Base-by-base conservation (phyloP, 2,797 vertebrate species). In the Falco peregrinus region DNA sequence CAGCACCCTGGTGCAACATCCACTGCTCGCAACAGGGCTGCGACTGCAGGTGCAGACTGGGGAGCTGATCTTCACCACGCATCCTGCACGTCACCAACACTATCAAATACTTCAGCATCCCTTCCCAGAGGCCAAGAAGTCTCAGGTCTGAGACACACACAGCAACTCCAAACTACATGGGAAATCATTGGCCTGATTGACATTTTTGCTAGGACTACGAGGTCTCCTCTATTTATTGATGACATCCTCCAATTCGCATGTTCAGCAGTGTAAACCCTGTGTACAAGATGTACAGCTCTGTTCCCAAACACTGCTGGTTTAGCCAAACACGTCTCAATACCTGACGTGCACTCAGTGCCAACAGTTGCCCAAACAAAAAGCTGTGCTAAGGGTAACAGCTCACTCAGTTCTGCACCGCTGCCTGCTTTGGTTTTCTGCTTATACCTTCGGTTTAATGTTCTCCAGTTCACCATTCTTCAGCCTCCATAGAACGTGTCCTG, bases 401-500 rank as follows among this genome's bases (percentile, higher is more conserved):
- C 51, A 1, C 50, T 16, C 13, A 2, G 59, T 2, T 53, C 65
- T 26, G 29, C 41, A 8, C n/a, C 18, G 4, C 25, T 71, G 51
- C 31, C n/a, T 5, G 29, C 9, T 14, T 43, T 3, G 53, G 6
- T 25, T 35, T 28, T 53, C 56, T 25, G 56, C 68, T 88, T 37
- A 0, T 96, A 99, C 99, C 98, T 99, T 99, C 84, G 99, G 99
- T 63, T 98, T 98, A 96, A 99, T 99, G 97, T 99, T 99, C 89
- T 99, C 98, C 96, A 99, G 98, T 96, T 99, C 99, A 67, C 99
- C 99, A 3, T 99, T 99, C 98, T 99, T 99, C 95, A 99, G 98
- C 88, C 99, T 99, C 99, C 99, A 99, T 53, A 99, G 97, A 22
- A 99, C 99, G 1, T 99, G 99, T 65, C 99, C 98, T 11, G 99